Evolutionary conservation across 37 sponge, comb jelly and placozoan genomes (phyloP), one percentile per base, ranked within the genome.

Genomic region (Haliclona indistincta): DNA sequence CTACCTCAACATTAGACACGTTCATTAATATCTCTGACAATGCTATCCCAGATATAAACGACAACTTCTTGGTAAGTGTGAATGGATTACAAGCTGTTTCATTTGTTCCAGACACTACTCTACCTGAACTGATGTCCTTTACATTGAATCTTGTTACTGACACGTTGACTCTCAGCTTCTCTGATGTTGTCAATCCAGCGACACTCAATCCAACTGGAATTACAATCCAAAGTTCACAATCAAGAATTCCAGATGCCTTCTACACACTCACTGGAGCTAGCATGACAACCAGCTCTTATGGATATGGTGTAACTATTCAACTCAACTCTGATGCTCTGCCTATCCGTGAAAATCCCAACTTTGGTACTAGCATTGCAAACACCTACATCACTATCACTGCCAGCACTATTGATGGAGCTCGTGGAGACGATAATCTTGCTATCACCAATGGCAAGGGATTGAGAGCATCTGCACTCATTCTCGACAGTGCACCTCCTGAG

Each of bases 381-480:
- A 82, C 90, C 23, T 85, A 80, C 64, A 41, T 93, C 42, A 85
- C 90, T 10, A 65, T 93, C 28, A 71, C 73, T 2, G 94, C 86
- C n/a, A 82, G 89, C 17, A 93, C 94, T 15, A 81, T 93, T 45
- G 83, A 84, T 73, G 78, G 84, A 62, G 66, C 74, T 43, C 55
- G 45, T 67, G 86, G 86, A 64, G 60, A 82, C 34, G 86, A 93
- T 52, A 82, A 78, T 68, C 43, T 64, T 62, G 83, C 93, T 39
- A 81, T 95, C 47, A 91, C 89, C n/a, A 76, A 95, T 76, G 93
- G 96, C 8, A 91, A 85, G 35, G 92, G 81, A 30, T 71, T 88
- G 29, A 39, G 28, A 43, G 93, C 89, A 28, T n/a, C 70, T 63
- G 19, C 10, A 62, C 86, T 93, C 20, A 82, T 70, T 33, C 58